Evolutionary conservation across 2,888 invertebrate genomes (phyloP).

Genomic region (Clanis bilineata): DNA sequence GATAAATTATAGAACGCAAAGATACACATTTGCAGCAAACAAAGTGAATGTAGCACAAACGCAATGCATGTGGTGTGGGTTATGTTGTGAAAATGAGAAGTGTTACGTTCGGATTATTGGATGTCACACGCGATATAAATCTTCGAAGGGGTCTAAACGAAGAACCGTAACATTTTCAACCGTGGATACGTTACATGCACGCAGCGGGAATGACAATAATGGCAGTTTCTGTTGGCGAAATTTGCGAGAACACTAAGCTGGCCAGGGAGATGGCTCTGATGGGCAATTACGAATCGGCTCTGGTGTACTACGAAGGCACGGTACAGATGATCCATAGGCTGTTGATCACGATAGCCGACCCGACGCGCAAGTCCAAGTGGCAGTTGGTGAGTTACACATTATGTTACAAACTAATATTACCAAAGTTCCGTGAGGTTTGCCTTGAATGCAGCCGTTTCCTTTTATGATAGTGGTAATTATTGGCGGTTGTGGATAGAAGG

Average conservation of each 20-base stretch:
- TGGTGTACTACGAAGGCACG: slow-evolving; percentile 96
- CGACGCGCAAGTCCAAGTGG: slow-evolving; percentile 93
- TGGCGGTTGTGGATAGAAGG: slow-evolving; percentile 53
- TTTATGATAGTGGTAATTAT: slow-evolving; percentile 67
- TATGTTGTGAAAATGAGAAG: slow-evolving; percentile 62
- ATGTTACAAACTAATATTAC: slow-evolving; percentile 25
- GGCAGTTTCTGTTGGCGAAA: slow-evolving; percentile 94
- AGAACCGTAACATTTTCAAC: slow-evolving; percentile 53
- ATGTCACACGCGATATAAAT: slow-evolving; percentile 64
- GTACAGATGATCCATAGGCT: slow-evolving; percentile 95
- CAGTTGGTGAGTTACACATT: slow-evolving; percentile 85
- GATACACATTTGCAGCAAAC: slow-evolving; percentile 34
- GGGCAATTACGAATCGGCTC: slow-evolving; percentile 97
- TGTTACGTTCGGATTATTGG: slow-evolving; percentile 58
- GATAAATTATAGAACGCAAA: slow-evolving; percentile 45
- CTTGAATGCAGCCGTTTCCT: slow-evolving; percentile 71
- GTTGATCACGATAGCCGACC: slow-evolving; percentile 90
- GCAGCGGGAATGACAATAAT: slow-evolving; percentile 88
- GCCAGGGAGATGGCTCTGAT: slow-evolving; percentile 97
- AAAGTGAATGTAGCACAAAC: slow-evolving; percentile 40
- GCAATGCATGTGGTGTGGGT: slow-evolving; percentile 43
- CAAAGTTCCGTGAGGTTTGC: slow-evolving; percentile 49
- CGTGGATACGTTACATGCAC: slow-evolving; percentile 71
- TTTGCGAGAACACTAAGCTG: slow-evolving; percentile 96
- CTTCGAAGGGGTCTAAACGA: slow-evolving; percentile 51